phyloP scores from a whole-genome alignment of 2,113 vertebrate species.

The Myrmophylax atrothorax region DNA sequence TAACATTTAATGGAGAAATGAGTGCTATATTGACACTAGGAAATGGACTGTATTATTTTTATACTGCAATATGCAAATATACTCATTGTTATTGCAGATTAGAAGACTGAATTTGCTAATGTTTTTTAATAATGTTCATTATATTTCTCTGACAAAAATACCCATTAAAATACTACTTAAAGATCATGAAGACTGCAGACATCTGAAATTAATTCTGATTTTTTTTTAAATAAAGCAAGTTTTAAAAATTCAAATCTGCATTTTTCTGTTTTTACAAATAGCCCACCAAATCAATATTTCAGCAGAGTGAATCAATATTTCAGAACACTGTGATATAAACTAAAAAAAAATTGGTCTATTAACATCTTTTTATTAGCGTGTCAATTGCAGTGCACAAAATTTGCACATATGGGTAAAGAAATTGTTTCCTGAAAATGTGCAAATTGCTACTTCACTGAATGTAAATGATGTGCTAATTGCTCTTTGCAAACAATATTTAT shows the following conservation, averaged over 20 bases:
- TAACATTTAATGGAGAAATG: constrained; percentile 6
- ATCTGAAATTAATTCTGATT: constrained; percentile 13
- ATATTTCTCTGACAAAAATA: constrained; percentile 42
- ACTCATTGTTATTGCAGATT: constrained; percentile 50
- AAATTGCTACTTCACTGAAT: constrained; percentile 67
- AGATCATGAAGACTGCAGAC: constrained; percentile 1
- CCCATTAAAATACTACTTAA: constrained; percentile 50
- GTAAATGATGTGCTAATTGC: constrained; percentile 78
- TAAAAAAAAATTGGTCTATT: constrained; percentile 54
- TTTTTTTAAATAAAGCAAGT: background rate
- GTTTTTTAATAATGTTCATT: constrained; percentile 62
- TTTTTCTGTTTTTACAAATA: constrained; percentile 56
- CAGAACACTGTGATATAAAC: constrained; percentile 39
- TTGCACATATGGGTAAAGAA: constrained; percentile 62
- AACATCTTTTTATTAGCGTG: constrained; percentile 38
- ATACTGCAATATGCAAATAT: constrained; percentile 30
- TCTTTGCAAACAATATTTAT: constrained; percentile 77
- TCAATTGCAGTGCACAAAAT: constrained; percentile 33
- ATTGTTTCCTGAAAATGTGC: constrained; percentile 65
- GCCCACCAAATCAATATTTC: constrained; percentile 64
- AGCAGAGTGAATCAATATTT: constrained; percentile 50
- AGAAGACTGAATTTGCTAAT: constrained; percentile 33
- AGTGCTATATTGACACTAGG: constrained; percentile 25
- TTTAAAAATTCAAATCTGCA: constrained; percentile 45
- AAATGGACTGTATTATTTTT: constrained; percentile 48